Conservation (phyloP, 2,113 vertebrate genomes). For the Haliaeetus leucogaster region DNA sequence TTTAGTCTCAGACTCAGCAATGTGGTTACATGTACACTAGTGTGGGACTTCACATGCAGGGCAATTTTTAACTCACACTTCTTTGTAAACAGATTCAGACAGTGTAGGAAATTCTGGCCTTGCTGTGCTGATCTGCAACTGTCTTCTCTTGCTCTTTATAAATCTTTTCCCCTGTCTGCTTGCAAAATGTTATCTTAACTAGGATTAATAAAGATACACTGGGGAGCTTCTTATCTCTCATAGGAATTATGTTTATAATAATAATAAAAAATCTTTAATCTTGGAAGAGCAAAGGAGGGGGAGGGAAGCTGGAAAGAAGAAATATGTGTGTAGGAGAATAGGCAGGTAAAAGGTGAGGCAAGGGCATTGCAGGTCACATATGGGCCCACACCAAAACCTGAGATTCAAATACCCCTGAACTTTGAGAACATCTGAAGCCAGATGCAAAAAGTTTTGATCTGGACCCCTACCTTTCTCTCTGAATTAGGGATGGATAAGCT, state of each 20-base stretch:
- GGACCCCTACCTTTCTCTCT: background rate
- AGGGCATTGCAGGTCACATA: background rate
- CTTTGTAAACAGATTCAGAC: conserved; percentile 21
- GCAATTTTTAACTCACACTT: background rate
- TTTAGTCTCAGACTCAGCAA: background rate
- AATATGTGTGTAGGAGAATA: background rate
- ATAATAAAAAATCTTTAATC: conserved; percentile 51
- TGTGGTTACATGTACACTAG: background rate
- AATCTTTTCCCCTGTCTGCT: conserved; percentile 56
- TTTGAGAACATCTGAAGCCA: background rate
- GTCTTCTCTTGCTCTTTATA: conserved; percentile 54
- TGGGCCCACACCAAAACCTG: background rate
- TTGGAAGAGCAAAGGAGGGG: conserved; percentile 1
- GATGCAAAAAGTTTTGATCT: conserved; percentile 36
- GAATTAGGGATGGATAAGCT: conserved; percentile 32
- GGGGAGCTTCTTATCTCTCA: conserved; percentile 61
- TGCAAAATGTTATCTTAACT: conserved; percentile 63
- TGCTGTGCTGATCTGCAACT: conserved; percentile 47
- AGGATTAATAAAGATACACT: conserved; percentile 62
- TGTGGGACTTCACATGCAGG: background rate
- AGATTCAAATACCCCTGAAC: background rate
- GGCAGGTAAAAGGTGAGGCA: background rate
- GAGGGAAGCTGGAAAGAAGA: background rate
- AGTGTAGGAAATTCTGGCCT: background rate
- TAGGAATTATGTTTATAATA: conserved; percentile 50